These are phyloP conservation scores for Patella ulyssiponensis DNA, from an alignment of 2,888 invertebrate genomes.

Conservation along the genomic window DNA sequence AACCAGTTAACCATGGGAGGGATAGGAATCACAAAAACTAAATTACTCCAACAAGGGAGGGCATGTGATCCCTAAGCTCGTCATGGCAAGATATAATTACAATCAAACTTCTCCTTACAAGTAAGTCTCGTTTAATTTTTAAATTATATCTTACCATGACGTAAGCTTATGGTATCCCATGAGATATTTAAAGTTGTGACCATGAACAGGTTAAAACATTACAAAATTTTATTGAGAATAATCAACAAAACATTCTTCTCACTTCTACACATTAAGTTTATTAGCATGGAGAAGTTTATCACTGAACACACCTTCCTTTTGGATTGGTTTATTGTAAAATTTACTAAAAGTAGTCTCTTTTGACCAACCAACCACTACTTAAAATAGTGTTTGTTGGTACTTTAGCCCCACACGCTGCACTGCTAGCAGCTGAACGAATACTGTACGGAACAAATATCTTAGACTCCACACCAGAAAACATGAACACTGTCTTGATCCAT, in stretches of 20 bases:
- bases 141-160: neutral
- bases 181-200: conserved; percentile 7
- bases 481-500: no score
- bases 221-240: neutral
- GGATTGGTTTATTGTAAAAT: neutral
- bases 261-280: neutral
- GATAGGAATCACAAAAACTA: neutral
- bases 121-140: neutral
- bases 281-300: neutral
- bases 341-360: neutral
- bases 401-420: neutral
- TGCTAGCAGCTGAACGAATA: neutral
- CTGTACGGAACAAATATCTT: neutral
- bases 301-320: neutral
- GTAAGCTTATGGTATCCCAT: neutral
- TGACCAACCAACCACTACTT: neutral
- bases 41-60: neutral
- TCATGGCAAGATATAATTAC: neutral
- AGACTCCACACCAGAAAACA: no score
- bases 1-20: neutral
- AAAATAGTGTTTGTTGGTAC: neutral
- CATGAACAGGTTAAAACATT: neutral
- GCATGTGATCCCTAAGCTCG: neutral
- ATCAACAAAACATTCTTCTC: neutral
- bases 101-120: conserved; percentile 6